Evolutionary conservation across 2,797 vertebrate genomes (phyloP), one percentile per base, ranked within the genome.

Genomic region (Distichodus sexfasciatus): DNA sequence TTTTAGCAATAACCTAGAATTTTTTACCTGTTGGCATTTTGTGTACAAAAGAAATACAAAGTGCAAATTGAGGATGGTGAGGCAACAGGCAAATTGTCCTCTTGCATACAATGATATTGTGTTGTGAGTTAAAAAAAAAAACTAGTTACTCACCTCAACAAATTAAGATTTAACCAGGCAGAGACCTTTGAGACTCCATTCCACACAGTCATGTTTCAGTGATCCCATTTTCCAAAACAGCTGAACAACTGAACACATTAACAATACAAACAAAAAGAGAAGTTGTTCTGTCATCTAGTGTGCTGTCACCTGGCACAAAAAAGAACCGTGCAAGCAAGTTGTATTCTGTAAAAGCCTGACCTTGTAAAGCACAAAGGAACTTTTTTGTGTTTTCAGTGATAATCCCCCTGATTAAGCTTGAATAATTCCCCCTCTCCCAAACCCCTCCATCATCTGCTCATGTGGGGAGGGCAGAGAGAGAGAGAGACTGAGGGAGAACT

Each of bases 361-460:
- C n/a, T 41, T 1, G 2, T 11, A 19, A 31, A 29, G 55, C 28
- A 44, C 33, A 53, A 40, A 59, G 40, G 24, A 47, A 44, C 17
- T 55, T 58, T 70, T 55, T 63, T 15, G 19, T 47, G 44, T 41
- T 66, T 53, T 44, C 70, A 54, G 40, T 23, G 50, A 19, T 71
- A 78, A 81, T 73, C 69, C 63, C 36, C 57, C 43, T 68, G 68
- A 46, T 79, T 81, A 40, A 55, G 33, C 46, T 55, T 8, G 19
- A 58, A 28, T 61, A 77, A 75, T 57, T 44, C 60, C 41, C 36
- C 46, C 63, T 59, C 60, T 15, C 43, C 71, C 54, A 47, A 10
- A 31, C 17, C 12, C 60, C 65, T 41, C 50, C 12, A 35, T 59
- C 12, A 50, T 40, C 36, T 23, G 17, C 29, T 66, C 63, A 61